Conservation (phyloP, 2,888 invertebrate species). For the Euproctis similis region DNA sequence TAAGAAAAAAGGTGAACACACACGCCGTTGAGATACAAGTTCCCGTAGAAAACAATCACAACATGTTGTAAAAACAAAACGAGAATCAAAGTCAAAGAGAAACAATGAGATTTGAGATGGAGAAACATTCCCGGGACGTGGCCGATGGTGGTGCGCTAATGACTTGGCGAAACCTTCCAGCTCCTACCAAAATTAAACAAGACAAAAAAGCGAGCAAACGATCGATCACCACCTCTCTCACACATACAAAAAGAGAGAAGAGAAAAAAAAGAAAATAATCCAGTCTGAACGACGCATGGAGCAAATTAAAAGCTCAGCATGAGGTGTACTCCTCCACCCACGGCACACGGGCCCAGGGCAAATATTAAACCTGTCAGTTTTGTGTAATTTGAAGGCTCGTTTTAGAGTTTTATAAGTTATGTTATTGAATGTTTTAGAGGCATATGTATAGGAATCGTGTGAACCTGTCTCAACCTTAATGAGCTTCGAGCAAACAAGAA, state of each 20-base stretch:
- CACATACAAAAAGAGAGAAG: too few species aligned
- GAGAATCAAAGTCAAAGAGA: slow-evolving; percentile 37
- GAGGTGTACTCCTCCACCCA: slow-evolving; percentile 48
- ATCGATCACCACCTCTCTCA: slow-evolving; percentile 65
- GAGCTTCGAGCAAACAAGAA: slow-evolving; percentile 42
- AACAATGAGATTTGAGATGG: slow-evolving; percentile 44
- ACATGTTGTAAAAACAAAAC: slow-evolving; percentile 29
- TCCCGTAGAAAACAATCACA: too few species aligned
- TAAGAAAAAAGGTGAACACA: too few species aligned
- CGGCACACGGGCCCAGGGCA: slow-evolving; percentile 53
- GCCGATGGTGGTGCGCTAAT: slow-evolving; percentile 37
- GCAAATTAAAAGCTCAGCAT: slow-evolving; percentile 75
- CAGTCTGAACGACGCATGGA: slow-evolving; percentile 68
- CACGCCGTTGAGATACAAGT: too few species aligned
- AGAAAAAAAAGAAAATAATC: slow-evolving; percentile 67
- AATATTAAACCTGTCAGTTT: slow-evolving; percentile 73
- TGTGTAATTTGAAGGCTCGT: slow-evolving; percentile 69
- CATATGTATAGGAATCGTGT: slow-evolving; percentile 42
- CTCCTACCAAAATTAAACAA: slow-evolving; percentile 70
- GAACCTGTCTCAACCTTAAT: slow-evolving; percentile 38
- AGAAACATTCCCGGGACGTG: slow-evolving; percentile 38
- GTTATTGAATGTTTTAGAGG: slow-evolving; percentile 66
- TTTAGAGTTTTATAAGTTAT: slow-evolving; percentile 67
- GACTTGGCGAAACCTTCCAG: slow-evolving; percentile 66
- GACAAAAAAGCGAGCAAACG: slow-evolving; percentile 67